phyloP scores from a whole-genome alignment of 1,140 invertebrate species.

The Venturia canescens region DNA sequence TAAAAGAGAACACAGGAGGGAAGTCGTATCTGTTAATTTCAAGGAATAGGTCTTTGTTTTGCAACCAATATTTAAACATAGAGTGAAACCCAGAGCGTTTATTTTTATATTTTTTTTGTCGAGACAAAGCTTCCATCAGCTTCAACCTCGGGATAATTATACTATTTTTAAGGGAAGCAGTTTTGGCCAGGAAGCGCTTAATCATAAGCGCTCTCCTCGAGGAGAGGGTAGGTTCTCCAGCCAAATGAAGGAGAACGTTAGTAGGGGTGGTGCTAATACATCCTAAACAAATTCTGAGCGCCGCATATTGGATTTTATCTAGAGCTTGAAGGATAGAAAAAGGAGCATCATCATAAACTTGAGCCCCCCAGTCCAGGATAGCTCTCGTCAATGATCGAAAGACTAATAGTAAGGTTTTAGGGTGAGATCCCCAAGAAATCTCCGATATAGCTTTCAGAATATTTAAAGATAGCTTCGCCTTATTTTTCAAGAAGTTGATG shows the following conservation, averaged over 20 bases:
- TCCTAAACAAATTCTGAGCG: constrained; percentile 41
- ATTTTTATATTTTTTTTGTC: background rate
- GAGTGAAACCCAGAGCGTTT: background rate
- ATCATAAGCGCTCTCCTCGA: constrained; percentile 43
- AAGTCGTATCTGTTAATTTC: too few species aligned
- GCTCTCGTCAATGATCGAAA: constrained; percentile 46
- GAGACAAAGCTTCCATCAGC: background rate
- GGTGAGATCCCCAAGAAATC: constrained; percentile 52
- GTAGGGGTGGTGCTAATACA: constrained; percentile 51
- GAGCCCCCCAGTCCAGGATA: constrained; percentile 47
- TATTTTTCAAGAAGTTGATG: constrained; percentile 33
- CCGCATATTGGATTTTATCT: constrained; percentile 49
- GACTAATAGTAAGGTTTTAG: constrained; percentile 37
- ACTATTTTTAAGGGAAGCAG: background rate
- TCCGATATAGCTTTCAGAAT: constrained; percentile 43
- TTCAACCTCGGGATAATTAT: background rate
- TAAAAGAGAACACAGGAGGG: too few species aligned
- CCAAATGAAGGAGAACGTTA: constrained; percentile 39
- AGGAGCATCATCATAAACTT: background rate
- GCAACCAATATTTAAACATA: background rate
- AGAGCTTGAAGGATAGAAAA: background rate
- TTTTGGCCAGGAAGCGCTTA: constrained; percentile 29
- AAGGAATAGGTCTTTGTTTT: background rate
- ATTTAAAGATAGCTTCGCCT: constrained; percentile 30
- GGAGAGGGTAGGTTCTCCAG: constrained; percentile 28